These are phyloP conservation scores for Enhydra lutris DNA, from an alignment of 2,113 vertebrate species.

Conservation along the genomic window DNA sequence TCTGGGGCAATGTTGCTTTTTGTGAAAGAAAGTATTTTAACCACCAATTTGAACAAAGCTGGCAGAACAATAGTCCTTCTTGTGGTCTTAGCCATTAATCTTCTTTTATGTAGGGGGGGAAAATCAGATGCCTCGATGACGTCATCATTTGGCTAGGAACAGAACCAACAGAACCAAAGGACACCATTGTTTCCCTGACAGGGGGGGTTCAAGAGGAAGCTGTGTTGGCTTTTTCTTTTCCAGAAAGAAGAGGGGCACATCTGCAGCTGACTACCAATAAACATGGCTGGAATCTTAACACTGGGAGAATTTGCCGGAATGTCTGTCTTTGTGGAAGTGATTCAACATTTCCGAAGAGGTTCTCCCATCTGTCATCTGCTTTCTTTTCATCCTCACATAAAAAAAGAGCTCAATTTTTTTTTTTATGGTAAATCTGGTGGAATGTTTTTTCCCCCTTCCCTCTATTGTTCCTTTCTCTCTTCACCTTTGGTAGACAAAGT, in stretches of 20 bases:
- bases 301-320: rapidly evolving
- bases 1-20: background rate
- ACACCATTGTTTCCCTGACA: background rate
- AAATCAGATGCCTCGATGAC: background rate
- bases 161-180: background rate
- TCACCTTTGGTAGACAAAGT: background rate
- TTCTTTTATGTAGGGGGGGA: background rate
- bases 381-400: background rate
- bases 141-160: background rate
- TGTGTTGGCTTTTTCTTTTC: background rate
- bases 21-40: conserved; percentile 43
- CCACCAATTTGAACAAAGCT: conserved; percentile 3
- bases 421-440: background rate
- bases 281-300: rapidly evolving
- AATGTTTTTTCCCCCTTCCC: background rate
- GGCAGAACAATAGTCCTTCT: conserved; percentile 27
- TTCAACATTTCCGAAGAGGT: background rate
- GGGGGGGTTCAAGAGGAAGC: background rate
- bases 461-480: background rate
- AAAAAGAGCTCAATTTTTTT: background rate
- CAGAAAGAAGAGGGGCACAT: background rate
- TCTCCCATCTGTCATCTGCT: background rate
- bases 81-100: conserved; percentile 29
- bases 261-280: rapidly evolving
- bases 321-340: background rate